phyloP scores from a whole-genome alignment of 2,113 vertebrate species.

The Labeo catla region DNA sequence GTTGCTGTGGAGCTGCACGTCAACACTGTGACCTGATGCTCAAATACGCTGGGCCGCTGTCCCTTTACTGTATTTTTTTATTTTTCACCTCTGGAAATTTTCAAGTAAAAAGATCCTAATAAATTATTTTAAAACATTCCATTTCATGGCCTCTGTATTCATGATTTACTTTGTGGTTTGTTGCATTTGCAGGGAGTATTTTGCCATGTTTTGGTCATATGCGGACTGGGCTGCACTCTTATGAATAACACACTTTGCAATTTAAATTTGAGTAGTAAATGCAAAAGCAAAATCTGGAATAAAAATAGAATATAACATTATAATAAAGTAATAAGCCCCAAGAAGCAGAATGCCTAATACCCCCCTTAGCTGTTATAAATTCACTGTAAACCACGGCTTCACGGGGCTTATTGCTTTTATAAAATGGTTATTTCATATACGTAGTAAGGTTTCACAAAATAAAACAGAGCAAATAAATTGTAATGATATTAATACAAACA shows the following conservation, averaged over 20 bases:
- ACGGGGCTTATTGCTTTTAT: too few species aligned
- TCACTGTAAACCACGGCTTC: too few species aligned
- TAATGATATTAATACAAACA: too few species aligned
- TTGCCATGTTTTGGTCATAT: background rate
- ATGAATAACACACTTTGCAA: background rate
- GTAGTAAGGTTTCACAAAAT: too few species aligned
- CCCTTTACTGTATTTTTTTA: constrained; percentile 66
- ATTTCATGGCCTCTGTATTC: constrained; percentile 19
- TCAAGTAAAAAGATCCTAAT: constrained; percentile 95
- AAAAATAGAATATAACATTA: background rate
- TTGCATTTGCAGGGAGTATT: background rate
- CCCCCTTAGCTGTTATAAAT: too few species aligned
- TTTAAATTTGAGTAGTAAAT: background rate
- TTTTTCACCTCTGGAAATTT: constrained; percentile 83
- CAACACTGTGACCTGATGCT: constrained; percentile 60
- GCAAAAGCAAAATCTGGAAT: background rate
- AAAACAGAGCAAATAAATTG: too few species aligned
- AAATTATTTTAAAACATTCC: constrained; percentile 96
- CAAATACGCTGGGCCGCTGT: constrained; percentile 64
- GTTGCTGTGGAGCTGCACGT: constrained; percentile 52
- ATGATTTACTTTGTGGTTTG: background rate
- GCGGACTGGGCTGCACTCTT: background rate
- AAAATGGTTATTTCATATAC: too few species aligned
- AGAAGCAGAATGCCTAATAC: too few species aligned
- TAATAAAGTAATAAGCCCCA: background rate